Evolutionary conservation across 2,888 invertebrate species (phyloP), one percentile per base, ranked within the genome.

Genomic region (Crossocerus cetratus): DNA sequence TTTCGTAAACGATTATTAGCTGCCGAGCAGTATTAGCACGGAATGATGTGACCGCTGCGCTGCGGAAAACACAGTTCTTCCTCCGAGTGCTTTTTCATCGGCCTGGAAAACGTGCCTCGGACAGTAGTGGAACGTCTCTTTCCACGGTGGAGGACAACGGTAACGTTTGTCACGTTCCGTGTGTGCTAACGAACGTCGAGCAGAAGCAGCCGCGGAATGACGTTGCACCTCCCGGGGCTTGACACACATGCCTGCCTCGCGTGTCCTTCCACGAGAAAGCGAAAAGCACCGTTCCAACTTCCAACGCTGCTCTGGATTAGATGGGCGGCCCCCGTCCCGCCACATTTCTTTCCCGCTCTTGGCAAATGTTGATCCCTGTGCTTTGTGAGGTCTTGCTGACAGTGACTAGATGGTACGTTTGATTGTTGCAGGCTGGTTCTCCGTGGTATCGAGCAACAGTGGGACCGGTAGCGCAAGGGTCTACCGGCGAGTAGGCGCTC

Each of bases 401-500:
- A 32, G 4, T 32, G 32, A 32, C 32, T 4, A 32, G 5, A 32
- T 32, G 32, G 1, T 32, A 32, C 14, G n/a, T 62, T 64, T 65
- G 49, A 45, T 66, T 80, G 67, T 86, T 85, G 13, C 84, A 89
- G 89, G 89, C 58, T 89, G 89, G 89, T 89, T 89, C 80, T 89
- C 89, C 21, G 89, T 89, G 45, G 89, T 89, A 23, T 86, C 89
- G 58, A 87, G 78, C 75, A 88, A 85, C 78, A 88, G 85, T 68
- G 87, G 88, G 59, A 86, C 89, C 78, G 89, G 88, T 85, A 89
- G 84, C 78, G 89, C 89, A 60, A 83, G 89, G 59, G 88, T 89
- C 56, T 89, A 89, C 77, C 83, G 89, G 72, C 84, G 88, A 84
- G 87, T 89, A 18, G 88, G 89, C 2, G 89, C 88, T 16, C 79